Conservation (phyloP, 1,140 invertebrate genomes). For the Caerostris darwini region DNA sequence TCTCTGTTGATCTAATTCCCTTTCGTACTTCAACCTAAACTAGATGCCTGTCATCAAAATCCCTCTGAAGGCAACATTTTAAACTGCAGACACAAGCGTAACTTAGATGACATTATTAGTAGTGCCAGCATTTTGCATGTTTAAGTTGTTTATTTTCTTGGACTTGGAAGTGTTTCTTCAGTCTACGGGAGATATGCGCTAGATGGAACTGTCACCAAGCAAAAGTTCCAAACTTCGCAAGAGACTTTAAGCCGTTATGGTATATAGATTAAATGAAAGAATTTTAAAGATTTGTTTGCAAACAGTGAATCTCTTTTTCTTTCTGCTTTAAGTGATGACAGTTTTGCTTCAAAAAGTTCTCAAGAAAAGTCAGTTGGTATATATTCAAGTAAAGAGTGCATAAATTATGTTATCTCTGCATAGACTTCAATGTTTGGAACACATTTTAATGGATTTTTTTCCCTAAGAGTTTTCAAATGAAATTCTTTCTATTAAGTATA, state of each 20-base stretch:
- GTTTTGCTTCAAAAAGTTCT: background rate
- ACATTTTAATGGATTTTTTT: background rate
- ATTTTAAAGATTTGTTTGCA: background rate
- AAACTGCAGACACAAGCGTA: background rate
- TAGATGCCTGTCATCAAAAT: background rate
- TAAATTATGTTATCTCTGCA: background rate
- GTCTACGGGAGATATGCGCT: background rate
- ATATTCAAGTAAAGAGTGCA: conserved; percentile 8
- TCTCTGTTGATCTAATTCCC: background rate
- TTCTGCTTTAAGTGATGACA: background rate
- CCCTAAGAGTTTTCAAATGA: background rate
- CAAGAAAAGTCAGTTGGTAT: background rate
- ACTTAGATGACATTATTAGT: background rate
- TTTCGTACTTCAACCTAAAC: background rate
- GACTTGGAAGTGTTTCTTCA: background rate
- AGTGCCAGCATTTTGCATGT: background rate
- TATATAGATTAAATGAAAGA: background rate
- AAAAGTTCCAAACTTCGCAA: background rate
- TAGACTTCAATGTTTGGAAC: background rate
- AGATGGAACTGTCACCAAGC: background rate
- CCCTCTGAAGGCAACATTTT: background rate
- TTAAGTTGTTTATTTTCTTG: background rate
- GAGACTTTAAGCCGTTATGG: background rate
- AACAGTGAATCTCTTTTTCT: background rate
- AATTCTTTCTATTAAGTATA: conserved; percentile 21